Base-by-base conservation (phyloP, 2,888 invertebrate species). In the Boloria euphrosyne region DNA sequence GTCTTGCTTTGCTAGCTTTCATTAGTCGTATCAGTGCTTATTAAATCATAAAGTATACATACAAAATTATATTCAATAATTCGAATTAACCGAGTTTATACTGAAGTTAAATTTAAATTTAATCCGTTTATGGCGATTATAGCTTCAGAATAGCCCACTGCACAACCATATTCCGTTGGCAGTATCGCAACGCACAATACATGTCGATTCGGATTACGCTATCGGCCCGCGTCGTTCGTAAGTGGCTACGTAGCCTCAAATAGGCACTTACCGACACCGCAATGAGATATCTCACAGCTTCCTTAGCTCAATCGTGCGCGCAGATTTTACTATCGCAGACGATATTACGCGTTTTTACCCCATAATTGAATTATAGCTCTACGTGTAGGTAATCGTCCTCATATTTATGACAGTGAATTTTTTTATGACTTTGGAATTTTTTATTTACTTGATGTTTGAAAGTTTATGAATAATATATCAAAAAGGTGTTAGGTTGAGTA, bases 101-200 rank as follows among this genome's bases (percentile, higher is more conserved):
- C 80, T 80, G 77, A 75, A 80, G 78, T 78, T 75, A 82, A 79
- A 88, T 88, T 87, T 88, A 86, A 88, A 88, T 88, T 85, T 86
- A 87, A 86, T 85, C 87, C 85, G 85, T 87, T 88, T 87, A 86
- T 83, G 81, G 80, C 74, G 84, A 86, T 87, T 86, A 87, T 84
- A 83, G 85, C 74, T 71, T 70, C 76, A 73, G 81, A 84, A 83
- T 84, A 87, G 82, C 82, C 83, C 78, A 79, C 74, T 79, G 80
- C 78, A 80, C 79, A 76, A 74, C 71, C 72, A 71, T 76, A 75
- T 76, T 77, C 76, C 72, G 74, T 77, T 78, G 82, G 77, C 79
- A 75, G 77, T 79, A 82, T 80, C 80, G 77, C 80, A 76, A 81
- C 85, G 85, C 85, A 87, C 85, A 87, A 88, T 87, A 87, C 84